phyloP scores from a whole-genome alignment of 2,113 vertebrate genomes.

The Climacteris rufus region DNA sequence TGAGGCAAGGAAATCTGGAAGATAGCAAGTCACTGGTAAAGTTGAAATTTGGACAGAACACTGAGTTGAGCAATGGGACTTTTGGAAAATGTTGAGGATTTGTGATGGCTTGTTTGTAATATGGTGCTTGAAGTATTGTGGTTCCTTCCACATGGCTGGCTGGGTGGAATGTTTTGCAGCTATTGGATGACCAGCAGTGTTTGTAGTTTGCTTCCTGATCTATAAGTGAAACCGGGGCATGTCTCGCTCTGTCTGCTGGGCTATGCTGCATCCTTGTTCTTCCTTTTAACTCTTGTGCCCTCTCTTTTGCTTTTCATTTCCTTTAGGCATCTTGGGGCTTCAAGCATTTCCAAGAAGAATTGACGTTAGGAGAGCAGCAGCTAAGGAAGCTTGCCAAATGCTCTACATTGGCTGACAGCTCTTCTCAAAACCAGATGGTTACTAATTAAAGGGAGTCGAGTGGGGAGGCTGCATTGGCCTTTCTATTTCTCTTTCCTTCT shows the following conservation, averaged over 20 bases:
- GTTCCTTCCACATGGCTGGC: background rate
- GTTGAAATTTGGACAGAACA: background rate
- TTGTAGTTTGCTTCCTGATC: background rate
- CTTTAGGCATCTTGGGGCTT: background rate
- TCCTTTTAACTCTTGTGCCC: background rate
- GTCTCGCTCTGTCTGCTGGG: accelerated
- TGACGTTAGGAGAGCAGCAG: slow-evolving; percentile 19
- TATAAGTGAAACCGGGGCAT: background rate
- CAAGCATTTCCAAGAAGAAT: background rate
- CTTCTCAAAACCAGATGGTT: slow-evolving; percentile 43
- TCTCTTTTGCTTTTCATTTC: background rate
- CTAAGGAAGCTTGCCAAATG: slow-evolving; percentile 14
- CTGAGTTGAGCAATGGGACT: background rate
- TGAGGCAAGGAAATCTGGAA: background rate
- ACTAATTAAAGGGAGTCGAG: slow-evolving; percentile 45
- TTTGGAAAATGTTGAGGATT: background rate
- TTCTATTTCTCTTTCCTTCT: background rate
- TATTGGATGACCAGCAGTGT: accelerated
- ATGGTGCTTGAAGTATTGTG: background rate
- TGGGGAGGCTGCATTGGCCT: background rate
- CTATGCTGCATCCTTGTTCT: background rate
- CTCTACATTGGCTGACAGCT: slow-evolving; percentile 7
- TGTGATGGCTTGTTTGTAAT: background rate
- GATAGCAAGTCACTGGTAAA: background rate
- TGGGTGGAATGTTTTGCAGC: background rate